Base-by-base conservation (phyloP, 2,888 invertebrate genomes). In the Tenthredo notha region DNA sequence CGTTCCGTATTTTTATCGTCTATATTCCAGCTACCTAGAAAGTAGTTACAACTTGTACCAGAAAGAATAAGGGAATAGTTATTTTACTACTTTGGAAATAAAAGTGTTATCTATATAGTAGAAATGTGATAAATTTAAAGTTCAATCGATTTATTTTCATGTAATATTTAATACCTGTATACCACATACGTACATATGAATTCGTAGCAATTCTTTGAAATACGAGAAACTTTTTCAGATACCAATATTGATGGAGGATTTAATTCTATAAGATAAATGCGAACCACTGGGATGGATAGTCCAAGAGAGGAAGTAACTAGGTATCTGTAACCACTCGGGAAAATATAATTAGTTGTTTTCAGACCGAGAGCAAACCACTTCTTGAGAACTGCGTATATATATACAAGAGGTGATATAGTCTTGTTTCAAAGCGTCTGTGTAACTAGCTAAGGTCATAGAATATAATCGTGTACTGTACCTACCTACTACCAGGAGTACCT, bases 311-410 rank as follows among this genome's bases (percentile, higher is more conserved):
- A 33, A 70, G 72, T n/a, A 67, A 67, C 15, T 18, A 15, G 18
- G 33, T 67, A 67, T 33, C 67, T 33, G 40, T 74, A 37, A 1
- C 21, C 10, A 47, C 47, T 29, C 29, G 77, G 50, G 29, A 29
- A 77, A 77, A 54, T 54, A 54, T 77, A 77, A 77, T 77, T 77
- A 77, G 77, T 77, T 54, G 77, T 77, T 77, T 77, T 77, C 50
- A 25, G 12, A 29, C 40, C 54, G 77, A 54, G 77, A 77, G 77
- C 77, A 77, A 77, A 77, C 77, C 77, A 54, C 77, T 50, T 40
- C 77, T 77, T 29, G 25, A 54, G 33, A 47, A 9, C 1, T 29
- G 67, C 15, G 67, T 67, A 33, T 33, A 67, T 67, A 33, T 33
- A 67, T 67, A 33, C 3, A 18, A 29, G 25, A 77, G 77, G 77